Evolutionary conservation across 2,113 vertebrate genomes (phyloP).

Genomic region (Oryzias curvinotus): DNA sequence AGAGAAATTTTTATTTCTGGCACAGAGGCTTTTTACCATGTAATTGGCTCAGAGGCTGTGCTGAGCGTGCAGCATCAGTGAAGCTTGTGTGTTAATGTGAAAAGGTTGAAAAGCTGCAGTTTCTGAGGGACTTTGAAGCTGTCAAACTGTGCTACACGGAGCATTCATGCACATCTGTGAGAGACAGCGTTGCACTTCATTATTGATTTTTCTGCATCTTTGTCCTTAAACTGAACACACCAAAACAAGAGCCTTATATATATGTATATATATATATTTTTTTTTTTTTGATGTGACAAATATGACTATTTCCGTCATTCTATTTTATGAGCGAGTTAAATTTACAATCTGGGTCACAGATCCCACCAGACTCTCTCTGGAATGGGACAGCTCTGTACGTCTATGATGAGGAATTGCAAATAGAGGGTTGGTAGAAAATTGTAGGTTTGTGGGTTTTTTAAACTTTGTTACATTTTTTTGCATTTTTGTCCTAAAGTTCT

Average conservation of each 20-base stretch:
- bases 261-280: no score
- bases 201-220: constrained; percentile 44
- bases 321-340: constrained; percentile 58
- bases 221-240: constrained; percentile 50
- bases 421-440: constrained; percentile 36
- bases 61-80: constrained; percentile 29
- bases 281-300: constrained; percentile 22
- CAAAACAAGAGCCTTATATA: constrained; percentile 22
- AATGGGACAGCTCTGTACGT: constrained; percentile 45
- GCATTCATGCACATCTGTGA: constrained; percentile 47
- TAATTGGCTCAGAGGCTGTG: constrained; percentile 47
- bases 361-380: constrained; percentile 63
- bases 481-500: background rate
- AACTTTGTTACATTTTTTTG: constrained; percentile 3
- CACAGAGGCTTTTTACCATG: constrained; percentile 11
- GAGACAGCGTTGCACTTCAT: constrained; percentile 7
- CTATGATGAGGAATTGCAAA: constrained; percentile 58
- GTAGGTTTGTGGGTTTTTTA: constrained; percentile 28
- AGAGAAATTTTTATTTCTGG: constrained; percentile 41
- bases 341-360: constrained; percentile 68
- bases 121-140: constrained; percentile 27
- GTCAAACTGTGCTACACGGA: constrained; percentile 33
- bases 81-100: constrained; percentile 17
- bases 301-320: constrained; percentile 52
- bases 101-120: constrained; percentile 6